Percentiles rank a stretch among this genome's conserved stretches.
phyloP scores from a whole-genome alignment of 2,888 invertebrate species.

The Platycheirus rosarum region DNA sequence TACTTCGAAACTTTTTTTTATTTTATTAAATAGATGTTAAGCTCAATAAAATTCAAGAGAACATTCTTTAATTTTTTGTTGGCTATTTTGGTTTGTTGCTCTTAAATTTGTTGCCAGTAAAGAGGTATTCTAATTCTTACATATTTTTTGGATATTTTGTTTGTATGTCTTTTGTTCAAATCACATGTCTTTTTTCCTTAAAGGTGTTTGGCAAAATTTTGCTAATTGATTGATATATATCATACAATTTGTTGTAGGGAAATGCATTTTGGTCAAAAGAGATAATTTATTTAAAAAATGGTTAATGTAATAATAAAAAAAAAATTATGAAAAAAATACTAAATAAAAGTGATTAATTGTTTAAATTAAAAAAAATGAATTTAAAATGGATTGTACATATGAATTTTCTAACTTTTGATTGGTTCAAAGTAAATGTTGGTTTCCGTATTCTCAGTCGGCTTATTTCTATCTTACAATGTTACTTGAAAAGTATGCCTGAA shows the following conservation, averaged over 20 bases:
- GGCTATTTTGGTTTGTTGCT: conserved; percentile 50
- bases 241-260: conserved; percentile 24
- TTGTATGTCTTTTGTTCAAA: conserved; percentile 40
- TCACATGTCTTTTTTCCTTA: conserved; percentile 34
- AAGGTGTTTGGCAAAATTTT: conserved; percentile 20
- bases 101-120: conserved; percentile 52
- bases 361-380: too few species aligned
- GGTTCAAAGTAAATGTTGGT: too few species aligned
- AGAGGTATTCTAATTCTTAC: conserved; percentile 39
- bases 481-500: too few species aligned
- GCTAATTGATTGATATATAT: conserved; percentile 14
- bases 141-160: conserved; percentile 26
- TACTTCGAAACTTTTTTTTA: conserved; percentile 31
- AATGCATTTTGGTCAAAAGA: conserved; percentile 10
- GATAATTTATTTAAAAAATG: neutral
- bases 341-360: too few species aligned
- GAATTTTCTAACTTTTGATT: too few species aligned
- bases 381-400: too few species aligned
- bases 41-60: conserved; percentile 65
- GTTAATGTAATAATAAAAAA: too few species aligned
- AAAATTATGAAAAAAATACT: too few species aligned
- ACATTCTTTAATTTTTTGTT: conserved; percentile 34
- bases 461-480: too few species aligned
- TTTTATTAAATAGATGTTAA: conserved; percentile 58
- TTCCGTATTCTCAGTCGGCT: too few species aligned